A percentile compares a stretch with the other conserved stretches of the same genome.
Evolutionary conservation across 2,888 invertebrate species (phyloP).

Genomic region (Piscicola geometra): DNA sequence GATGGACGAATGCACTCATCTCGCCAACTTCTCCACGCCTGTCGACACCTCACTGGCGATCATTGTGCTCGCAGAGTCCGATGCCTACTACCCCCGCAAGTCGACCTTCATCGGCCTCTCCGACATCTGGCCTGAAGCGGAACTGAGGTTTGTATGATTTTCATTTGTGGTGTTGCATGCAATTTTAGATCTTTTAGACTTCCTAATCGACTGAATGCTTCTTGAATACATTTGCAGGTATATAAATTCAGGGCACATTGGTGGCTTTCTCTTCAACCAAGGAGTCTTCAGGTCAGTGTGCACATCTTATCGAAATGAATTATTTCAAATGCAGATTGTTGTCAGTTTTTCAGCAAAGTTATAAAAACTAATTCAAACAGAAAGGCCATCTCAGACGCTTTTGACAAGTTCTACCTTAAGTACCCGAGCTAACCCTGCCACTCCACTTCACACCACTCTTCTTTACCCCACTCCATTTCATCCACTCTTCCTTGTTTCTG

Average conservation of each 20-base stretch:
- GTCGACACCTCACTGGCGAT: conserved; percentile 84
- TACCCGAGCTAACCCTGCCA: conserved; percentile 11
- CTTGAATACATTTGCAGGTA: conserved; percentile 60
- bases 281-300: conserved; percentile 75
- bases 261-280: conserved; percentile 70
- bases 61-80: conserved; percentile 80
- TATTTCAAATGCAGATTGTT: too few species aligned
- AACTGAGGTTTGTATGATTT: conserved; percentile 64
- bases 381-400: conserved; percentile 24
- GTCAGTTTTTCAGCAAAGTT: too few species aligned
- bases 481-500: too few species aligned
- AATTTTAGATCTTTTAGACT: not conserved
- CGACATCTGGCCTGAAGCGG: conserved; percentile 87
- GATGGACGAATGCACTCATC: conserved; percentile 97
- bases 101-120: conserved; percentile 71
- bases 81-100: conserved; percentile 77
- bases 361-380: too few species aligned
- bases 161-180: not conserved
- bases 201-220: not conserved
- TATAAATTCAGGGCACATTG: conserved; percentile 75
- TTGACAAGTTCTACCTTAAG: conserved; percentile 4
- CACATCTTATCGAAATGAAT: too few species aligned
- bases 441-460: too few species aligned
- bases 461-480: too few species aligned
- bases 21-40: conserved; percentile 80